phyloP scores from a whole-genome alignment of 2,797 vertebrate genomes.

The Naso thynnoides region DNA sequence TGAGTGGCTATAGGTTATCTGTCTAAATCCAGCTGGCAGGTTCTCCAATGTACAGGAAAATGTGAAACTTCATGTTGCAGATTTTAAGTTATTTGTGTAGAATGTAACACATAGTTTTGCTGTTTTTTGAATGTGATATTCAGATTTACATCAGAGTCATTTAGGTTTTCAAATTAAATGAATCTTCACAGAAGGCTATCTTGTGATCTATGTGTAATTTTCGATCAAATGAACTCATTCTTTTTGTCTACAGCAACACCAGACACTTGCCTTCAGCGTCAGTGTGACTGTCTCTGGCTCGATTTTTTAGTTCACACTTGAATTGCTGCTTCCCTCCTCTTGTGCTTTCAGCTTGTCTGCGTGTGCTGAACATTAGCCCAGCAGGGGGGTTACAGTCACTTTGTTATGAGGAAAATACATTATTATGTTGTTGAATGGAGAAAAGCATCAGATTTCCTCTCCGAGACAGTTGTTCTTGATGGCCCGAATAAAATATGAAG shows the following conservation, averaged over 20 bases:
- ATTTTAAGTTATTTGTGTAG: background rate
- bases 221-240: constrained; percentile 31
- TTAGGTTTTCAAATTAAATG: background rate
- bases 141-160: constrained; percentile 1
- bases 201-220: constrained; percentile 25
- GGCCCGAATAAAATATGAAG: constrained; percentile 73
- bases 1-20: constrained; percentile 5
- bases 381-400: constrained; percentile 61
- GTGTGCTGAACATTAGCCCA: constrained; percentile 53
- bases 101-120: background rate
- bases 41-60: background rate
- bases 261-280: constrained; percentile 27
- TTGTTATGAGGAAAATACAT: constrained; percentile 66
- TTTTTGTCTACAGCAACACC: constrained; percentile 14
- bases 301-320: constrained; percentile 52
- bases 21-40: constrained; percentile 13
- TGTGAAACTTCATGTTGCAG: constrained; percentile 4
- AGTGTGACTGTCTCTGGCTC: constrained; percentile 43
- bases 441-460: constrained; percentile 64
- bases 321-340: constrained; percentile 46
- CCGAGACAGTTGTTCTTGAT: constrained; percentile 65
- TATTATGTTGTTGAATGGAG: constrained; percentile 56
- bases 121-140: background rate
- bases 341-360: constrained; percentile 47
- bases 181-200: background rate